phyloP scores from a whole-genome alignment of 2,113 vertebrate species.

The Forbesichthys agassizii region DNA sequence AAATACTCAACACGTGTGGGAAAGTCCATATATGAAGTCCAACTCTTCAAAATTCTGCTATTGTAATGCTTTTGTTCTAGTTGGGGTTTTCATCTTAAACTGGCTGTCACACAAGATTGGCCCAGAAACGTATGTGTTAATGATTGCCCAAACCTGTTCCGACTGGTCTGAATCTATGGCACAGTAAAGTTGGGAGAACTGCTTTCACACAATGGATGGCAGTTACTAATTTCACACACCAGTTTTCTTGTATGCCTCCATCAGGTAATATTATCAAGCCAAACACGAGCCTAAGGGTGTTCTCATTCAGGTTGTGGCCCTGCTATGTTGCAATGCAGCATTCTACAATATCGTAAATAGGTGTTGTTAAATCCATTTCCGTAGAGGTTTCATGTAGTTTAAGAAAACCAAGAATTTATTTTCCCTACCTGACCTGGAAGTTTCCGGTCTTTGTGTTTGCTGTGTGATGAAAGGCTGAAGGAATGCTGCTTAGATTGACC shows the following conservation, averaged over 20 bases:
- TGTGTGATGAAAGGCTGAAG: conserved; percentile 76
- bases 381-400: conserved; percentile 28
- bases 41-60: conserved; percentile 52
- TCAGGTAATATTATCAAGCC: conserved; percentile 10
- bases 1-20: background rate
- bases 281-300: conserved; percentile 15
- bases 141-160: conserved; percentile 80
- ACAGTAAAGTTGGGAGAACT: conserved; percentile 52
- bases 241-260: background rate
- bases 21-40: conserved; percentile 25
- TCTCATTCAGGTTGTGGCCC: conserved; percentile 1
- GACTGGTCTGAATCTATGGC: conserved; percentile 74
- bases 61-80: conserved; percentile 54
- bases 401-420: conserved; percentile 28
- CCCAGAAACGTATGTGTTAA: conserved; percentile 72
- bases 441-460: conserved; percentile 67
- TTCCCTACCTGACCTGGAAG: conserved; percentile 40
- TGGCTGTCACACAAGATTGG: conserved; percentile 64
- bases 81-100: conserved; percentile 59
- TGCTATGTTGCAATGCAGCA: background rate
- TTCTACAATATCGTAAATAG: conserved; percentile 1
- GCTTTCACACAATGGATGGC: conserved; percentile 58
- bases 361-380: conserved; percentile 9
- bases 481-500: conserved; percentile 75
- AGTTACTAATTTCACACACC: conserved; percentile 51